A percentile compares a stretch with the other conserved stretches of the same genome.
Conservation (phyloP, 1,140 invertebrate species). For the Ylistrum balloti region DNA sequence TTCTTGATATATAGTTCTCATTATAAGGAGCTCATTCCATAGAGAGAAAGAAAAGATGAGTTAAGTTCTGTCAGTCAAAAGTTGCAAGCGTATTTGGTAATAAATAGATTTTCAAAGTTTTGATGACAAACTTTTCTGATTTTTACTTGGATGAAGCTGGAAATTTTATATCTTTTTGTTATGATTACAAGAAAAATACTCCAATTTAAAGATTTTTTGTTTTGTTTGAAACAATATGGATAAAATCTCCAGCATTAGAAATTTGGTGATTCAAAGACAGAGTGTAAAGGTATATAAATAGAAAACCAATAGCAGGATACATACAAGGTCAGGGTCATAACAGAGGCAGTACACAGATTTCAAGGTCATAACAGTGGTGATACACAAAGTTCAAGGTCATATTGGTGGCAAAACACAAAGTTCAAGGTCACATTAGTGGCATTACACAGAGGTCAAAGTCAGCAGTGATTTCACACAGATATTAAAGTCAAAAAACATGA, state of each 20-base stretch:
- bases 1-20: too few species aligned
- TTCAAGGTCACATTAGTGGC: not conserved
- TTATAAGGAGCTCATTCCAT: too few species aligned
- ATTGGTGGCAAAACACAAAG: not conserved
- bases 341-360: not conserved
- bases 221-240: not conserved
- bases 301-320: not conserved
- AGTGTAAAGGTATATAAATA: not conserved
- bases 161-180: not conserved
- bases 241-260: constrained; percentile 29
- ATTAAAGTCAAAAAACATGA: not conserved
- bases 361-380: not conserved
- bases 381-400: not conserved
- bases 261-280: not conserved
- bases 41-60: too few species aligned
- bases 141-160: not conserved
- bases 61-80: not conserved
- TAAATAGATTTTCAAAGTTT: not conserved
- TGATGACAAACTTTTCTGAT: constrained; percentile 19
- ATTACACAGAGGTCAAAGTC: constrained; percentile 4
- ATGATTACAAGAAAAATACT: too few species aligned
- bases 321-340: constrained; percentile 33
- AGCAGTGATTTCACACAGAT: not conserved
- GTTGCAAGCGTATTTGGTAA: not conserved
- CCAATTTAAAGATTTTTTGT: too few species aligned